Evolutionary conservation across 2,113 vertebrate species (phyloP).

Genomic region (Malaclemys terrapin): DNA sequence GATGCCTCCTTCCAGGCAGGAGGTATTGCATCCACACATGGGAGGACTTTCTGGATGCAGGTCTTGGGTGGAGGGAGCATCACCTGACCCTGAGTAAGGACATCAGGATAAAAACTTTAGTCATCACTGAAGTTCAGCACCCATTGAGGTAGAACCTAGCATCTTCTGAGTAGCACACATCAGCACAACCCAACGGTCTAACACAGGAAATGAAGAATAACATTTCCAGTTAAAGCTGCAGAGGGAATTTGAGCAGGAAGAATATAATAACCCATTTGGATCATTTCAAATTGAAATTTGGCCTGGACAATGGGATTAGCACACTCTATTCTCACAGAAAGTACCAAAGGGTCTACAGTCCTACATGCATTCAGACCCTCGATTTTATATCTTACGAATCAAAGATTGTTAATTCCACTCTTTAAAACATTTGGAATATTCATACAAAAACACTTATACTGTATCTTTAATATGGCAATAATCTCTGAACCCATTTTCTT

Average conservation of each 20-base stretch:
- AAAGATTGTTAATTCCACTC: neutral
- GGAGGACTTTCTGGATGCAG: neutral
- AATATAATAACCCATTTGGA: neutral
- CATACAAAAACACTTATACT: neutral
- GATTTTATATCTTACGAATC: neutral
- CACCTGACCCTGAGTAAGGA: neutral
- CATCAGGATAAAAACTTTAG: slow-evolving; percentile 3
- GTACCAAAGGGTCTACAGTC: neutral
- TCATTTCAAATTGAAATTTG: neutral
- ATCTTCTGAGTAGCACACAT: neutral
- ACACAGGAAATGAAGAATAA: neutral
- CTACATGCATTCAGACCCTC: neutral
- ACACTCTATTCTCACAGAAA: neutral
- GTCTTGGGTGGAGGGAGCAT: neutral
- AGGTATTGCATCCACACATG: neutral
- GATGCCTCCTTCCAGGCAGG: neutral
- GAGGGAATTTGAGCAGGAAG: neutral
- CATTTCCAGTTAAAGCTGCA: neutral
- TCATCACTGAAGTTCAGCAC: neutral
- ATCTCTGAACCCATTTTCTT: neutral
- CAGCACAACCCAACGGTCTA: neutral
- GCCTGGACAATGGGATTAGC: neutral
- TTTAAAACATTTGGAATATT: neutral
- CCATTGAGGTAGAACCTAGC: neutral
- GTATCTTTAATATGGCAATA: neutral